phyloP scores from a whole-genome alignment of 1,140 invertebrate species.

The Adelges cooleyi region DNA sequence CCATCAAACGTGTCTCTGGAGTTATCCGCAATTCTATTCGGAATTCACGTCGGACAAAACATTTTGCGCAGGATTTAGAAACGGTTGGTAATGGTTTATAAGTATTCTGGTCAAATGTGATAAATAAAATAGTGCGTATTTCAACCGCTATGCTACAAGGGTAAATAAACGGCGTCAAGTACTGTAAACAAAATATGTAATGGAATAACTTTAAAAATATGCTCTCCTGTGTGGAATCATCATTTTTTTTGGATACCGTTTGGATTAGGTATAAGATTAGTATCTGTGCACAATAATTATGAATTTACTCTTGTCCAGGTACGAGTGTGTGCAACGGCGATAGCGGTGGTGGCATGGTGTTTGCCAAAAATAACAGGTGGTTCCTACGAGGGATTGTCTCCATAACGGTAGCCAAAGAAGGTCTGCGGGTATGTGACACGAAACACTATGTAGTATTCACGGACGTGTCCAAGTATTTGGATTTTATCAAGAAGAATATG shows the following conservation, averaged over 20 bases:
- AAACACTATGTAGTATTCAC: slow-evolving; percentile 47
- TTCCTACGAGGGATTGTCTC: slow-evolving; percentile 47
- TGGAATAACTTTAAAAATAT: too few relatives aligned
- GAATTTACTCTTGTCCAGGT: slow-evolving; percentile 36
- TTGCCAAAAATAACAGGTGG: slow-evolving; percentile 41
- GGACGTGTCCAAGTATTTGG: slow-evolving; percentile 46
- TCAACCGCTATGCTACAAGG: too few relatives aligned
- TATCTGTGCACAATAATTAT: too few relatives aligned
- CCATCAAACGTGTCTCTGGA: slow-evolving; percentile 40
- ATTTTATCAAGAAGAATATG: slow-evolving; percentile 38
- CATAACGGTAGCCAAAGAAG: slow-evolving; percentile 42
- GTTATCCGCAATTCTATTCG: slow-evolving; percentile 41
- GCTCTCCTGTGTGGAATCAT: too few relatives aligned
- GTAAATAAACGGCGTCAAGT: too few relatives aligned
- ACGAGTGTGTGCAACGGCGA: slow-evolving; percentile 51
- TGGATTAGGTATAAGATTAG: too few relatives aligned
- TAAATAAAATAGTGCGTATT: too few relatives aligned
- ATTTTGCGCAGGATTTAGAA: slow-evolving; percentile 42
- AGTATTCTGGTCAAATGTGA: too few relatives aligned
- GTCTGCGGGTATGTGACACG: slow-evolving; percentile 42
- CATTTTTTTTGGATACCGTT: too few relatives aligned
- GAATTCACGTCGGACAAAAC: slow-evolving; percentile 40
- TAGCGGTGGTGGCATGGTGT: slow-evolving; percentile 48
- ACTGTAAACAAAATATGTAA: too few relatives aligned
- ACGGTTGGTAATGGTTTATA: slow-evolving; percentile 35